These are phyloP conservation scores for Diplodus puntazzo DNA, from an alignment of 2,797 vertebrate genomes.

Conservation along the genomic window DNA sequence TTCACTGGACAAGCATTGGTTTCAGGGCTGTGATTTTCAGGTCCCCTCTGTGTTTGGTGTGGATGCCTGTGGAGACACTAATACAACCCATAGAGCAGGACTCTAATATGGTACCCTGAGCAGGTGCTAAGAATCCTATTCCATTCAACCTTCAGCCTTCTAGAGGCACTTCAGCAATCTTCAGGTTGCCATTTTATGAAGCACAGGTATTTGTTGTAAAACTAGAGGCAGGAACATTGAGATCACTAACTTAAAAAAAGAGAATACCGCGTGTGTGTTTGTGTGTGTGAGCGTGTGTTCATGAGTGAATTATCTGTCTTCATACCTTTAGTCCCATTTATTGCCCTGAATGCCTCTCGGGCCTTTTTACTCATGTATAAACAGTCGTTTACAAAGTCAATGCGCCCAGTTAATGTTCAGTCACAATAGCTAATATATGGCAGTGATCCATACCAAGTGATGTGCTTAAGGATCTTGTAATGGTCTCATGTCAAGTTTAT, in stretches of 20 bases:
- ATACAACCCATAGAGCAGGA: constrained; percentile 53
- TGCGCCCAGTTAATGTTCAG: constrained; percentile 48
- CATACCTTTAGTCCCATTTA: constrained; percentile 47
- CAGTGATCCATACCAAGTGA: constrained; percentile 40
- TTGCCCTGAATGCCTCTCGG: constrained; percentile 46
- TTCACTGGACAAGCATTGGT: constrained; percentile 72
- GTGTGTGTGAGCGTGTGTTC: not conserved
- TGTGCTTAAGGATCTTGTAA: constrained; percentile 43
- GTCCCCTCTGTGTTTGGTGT: constrained; percentile 67
- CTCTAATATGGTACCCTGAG: constrained; percentile 59
- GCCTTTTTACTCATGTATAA: constrained; percentile 43
- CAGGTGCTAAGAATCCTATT: constrained; percentile 52
- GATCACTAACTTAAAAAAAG: constrained; percentile 28
- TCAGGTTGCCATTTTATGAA: constrained; percentile 34
- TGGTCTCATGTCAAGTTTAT: constrained; percentile 37
- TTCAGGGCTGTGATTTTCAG: constrained; percentile 74
- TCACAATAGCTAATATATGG: constrained; percentile 39
- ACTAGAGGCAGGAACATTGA: not conserved
- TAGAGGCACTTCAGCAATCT: constrained; percentile 38
- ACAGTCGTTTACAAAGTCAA: constrained; percentile 58
- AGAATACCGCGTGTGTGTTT: not conserved
- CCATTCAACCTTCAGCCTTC: constrained; percentile 62
- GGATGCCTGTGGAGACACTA: constrained; percentile 74
- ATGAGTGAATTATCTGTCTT: constrained; percentile 37
- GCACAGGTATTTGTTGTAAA: constrained; percentile 22